Evolutionary conservation across 2,888 invertebrate species (phyloP), one percentile per base, ranked within the genome.

Genomic region (Nomada fabriciana): DNA sequence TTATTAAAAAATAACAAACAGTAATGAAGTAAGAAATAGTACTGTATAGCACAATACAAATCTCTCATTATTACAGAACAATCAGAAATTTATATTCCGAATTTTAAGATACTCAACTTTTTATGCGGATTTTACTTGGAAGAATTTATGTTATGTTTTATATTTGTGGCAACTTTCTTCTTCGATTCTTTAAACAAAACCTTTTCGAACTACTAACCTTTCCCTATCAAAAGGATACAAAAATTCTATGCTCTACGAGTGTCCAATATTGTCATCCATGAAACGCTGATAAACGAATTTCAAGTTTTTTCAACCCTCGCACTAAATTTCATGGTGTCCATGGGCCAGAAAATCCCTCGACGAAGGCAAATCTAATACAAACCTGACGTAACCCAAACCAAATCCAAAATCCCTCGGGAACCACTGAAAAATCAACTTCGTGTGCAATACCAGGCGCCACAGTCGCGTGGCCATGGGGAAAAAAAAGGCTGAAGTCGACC

Each of bases 381-480:
- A 36, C 36, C 36, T 36, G 36, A 7, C 36, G 36, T 36, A 36
- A 36, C 36, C 36, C 36, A 36, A 36, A 36, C 36, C 7, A 36
- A 36, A 36, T 36, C 36, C n/a, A 53, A 63, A 53, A 53, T 68
- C n/a, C 68, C 13, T n/a, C 47, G 9, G 11, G 65, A 55, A 60
- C 61, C 25, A 23, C n/a, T 29, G 71, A 63, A 71, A 83, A 81
- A 84, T 85, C 83, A 78, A 80, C 80, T 82, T 76, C 76, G 61
- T 68, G 64, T 57, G 77, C 76, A 78, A 57, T 50, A 23, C 23
- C 20, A 36, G 60, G 47, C 55, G 36, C 59, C 50, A 64, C 43
- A 36, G 55, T 59, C 42, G 76, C 18, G 42, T 25, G 50, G 13
- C 42, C 23, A 13, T 25, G 20, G 23, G 20, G 36, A 13, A 18